Evolutionary conservation across 2,113 vertebrate species (phyloP).

Genomic region (Herpailurus yagouaroundi): DNA sequence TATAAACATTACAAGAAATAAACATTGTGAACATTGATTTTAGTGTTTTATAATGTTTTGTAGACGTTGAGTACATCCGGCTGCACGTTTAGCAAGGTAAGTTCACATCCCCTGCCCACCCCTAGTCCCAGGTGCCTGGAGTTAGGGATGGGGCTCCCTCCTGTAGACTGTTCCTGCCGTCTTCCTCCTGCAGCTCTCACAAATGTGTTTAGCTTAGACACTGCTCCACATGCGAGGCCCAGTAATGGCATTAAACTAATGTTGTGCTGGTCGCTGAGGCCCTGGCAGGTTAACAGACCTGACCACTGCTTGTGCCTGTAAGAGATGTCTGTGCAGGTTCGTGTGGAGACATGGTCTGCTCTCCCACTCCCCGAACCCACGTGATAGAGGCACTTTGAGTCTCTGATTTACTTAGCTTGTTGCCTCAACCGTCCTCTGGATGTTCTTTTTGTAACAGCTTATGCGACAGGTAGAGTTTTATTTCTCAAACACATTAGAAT

Average conservation of each 20-base stretch:
- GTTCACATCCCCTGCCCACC: background rate
- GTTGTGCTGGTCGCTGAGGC: background rate
- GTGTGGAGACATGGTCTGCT: background rate
- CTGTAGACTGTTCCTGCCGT: background rate
- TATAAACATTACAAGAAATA: background rate
- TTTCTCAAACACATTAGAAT: background rate
- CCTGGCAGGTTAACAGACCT: background rate
- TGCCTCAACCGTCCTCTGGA: background rate
- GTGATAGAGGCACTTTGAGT: background rate
- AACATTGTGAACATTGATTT: background rate
- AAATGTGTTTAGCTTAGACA: slow-evolving; percentile 28
- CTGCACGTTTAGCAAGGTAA: background rate
- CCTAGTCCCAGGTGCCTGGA: background rate
- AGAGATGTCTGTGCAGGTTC: background rate
- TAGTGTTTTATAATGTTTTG: background rate
- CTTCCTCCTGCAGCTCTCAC: background rate
- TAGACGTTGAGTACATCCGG: background rate
- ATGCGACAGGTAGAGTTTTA: background rate
- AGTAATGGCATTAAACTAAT: background rate
- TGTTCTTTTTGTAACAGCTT: background rate
- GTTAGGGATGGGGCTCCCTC: background rate
- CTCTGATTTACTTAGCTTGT: slow-evolving; percentile 3
- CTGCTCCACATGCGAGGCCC: background rate
- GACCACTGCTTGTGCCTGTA: background rate
- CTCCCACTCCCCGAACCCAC: background rate